phyloP scores from a whole-genome alignment of 2,797 vertebrate genomes.

The Yasuhikotakia modesta region DNA sequence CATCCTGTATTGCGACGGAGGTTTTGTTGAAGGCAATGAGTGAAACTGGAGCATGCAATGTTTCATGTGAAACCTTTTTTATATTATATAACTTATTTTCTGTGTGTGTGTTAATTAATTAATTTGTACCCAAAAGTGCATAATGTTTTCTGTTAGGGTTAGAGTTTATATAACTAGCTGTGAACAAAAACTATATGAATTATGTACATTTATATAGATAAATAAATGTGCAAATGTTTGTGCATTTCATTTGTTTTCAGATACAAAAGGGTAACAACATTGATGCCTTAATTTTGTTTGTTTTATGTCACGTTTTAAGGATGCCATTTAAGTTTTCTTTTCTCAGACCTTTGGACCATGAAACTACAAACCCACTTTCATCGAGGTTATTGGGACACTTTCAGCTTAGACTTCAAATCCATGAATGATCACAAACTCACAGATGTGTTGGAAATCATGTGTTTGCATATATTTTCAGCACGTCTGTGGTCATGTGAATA shows the following conservation, averaged over 20 bases:
- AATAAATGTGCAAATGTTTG: too few species aligned
- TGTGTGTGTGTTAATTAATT: too few species aligned
- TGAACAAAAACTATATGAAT: too few species aligned
- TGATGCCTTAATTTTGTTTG: too few species aligned
- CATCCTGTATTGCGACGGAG: conserved; percentile 65
- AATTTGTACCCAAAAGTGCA: too few species aligned
- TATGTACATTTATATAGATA: too few species aligned
- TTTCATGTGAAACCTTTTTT: background rate
- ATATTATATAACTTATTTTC: background rate
- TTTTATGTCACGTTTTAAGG: background rate
- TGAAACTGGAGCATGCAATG: conserved; percentile 2
- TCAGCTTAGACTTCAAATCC: background rate
- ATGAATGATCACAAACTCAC: background rate
- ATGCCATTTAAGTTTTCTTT: background rate
- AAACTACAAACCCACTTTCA: background rate
- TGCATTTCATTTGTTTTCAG: too few species aligned
- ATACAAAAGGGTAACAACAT: too few species aligned
- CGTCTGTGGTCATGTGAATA: background rate
- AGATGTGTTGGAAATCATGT: background rate
- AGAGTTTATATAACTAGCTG: too few species aligned
- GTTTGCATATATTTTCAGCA: background rate
- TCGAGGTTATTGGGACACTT: conserved; percentile 1
- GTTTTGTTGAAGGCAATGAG: conserved; percentile 60
- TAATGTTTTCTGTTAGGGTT: too few species aligned
- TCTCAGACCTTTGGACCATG: background rate